Evolutionary conservation across 2,888 invertebrate species (phyloP).

Genomic region (Dryadula phaetusa): DNA sequence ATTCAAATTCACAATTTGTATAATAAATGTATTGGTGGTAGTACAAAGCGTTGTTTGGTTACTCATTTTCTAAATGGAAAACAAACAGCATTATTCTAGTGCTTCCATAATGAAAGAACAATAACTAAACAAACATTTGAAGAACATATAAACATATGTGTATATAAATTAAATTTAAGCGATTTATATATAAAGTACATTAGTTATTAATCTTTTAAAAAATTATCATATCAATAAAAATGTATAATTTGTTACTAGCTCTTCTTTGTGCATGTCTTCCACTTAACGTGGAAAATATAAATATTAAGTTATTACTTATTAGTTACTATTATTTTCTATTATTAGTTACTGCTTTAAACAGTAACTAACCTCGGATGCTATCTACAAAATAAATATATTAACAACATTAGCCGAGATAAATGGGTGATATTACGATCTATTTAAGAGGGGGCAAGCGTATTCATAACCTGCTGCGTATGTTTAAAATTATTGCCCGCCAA

Average conservation of each 20-base stretch:
- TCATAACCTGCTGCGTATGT: conserved; percentile 41
- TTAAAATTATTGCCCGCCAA: conserved; percentile 36
- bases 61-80: conserved; percentile 4
- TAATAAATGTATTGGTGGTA: background rate
- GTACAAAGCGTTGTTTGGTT: background rate
- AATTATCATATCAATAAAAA: too few species aligned
- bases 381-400: conserved; percentile 30
- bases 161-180: too few species aligned
- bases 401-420: conserved; percentile 37
- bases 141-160: too few species aligned
- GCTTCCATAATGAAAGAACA: background rate
- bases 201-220: too few species aligned
- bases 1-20: background rate
- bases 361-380: conserved; percentile 26
- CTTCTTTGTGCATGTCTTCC: background rate
- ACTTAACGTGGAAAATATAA: background rate
- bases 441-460: conserved; percentile 39
- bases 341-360: background rate
- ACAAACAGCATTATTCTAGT: background rate
- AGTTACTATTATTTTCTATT: too few species aligned
- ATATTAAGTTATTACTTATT: background rate
- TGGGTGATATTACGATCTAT: conserved; percentile 36
- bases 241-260: too few species aligned
- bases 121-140: background rate
- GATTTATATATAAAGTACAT: too few species aligned